A percentile compares a stretch with the other conserved stretches of the same genome.
Conservation (phyloP, 2,113 vertebrate genomes). For the Eulemur rufifrons region DNA sequence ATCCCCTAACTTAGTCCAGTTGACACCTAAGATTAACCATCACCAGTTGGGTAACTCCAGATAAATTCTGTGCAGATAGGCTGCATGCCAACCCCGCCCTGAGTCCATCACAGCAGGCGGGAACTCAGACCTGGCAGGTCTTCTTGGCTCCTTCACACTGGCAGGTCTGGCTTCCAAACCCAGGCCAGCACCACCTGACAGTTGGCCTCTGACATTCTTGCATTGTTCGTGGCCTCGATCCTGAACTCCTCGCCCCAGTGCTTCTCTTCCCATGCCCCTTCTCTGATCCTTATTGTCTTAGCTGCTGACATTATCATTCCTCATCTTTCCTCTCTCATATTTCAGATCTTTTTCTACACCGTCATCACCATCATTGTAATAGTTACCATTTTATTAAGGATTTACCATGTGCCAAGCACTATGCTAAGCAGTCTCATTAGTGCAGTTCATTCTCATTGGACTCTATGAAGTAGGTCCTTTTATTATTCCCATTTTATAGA, state of each 20-base stretch:
- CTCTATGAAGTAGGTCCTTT: not conserved
- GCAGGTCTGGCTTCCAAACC: not conserved
- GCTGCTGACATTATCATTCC: not conserved
- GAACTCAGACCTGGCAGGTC: not conserved
- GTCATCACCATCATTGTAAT: not conserved
- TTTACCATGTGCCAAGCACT: not conserved
- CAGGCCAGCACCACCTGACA: accelerated
- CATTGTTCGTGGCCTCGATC: not conserved
- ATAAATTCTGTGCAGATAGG: not conserved
- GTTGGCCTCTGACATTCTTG: not conserved
- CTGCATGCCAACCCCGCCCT: accelerated
- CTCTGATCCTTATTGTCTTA: not conserved
- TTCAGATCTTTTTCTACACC: not conserved
- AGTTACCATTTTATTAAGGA: not conserved
- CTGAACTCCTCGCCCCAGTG: accelerated
- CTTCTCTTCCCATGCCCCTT: not conserved
- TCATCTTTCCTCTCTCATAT: not conserved
- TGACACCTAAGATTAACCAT: not conserved
- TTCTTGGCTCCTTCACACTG: accelerated
- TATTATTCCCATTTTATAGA: not conserved
- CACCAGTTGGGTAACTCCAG: not conserved
- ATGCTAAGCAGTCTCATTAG: not conserved
- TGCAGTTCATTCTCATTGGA: not conserved
- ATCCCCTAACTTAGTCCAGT: no score
- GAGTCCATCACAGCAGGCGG: not conserved